Conservation (phyloP, 30 jellyfish, hydroid and myxozoan species). For the Aurelia coerulea region DNA sequence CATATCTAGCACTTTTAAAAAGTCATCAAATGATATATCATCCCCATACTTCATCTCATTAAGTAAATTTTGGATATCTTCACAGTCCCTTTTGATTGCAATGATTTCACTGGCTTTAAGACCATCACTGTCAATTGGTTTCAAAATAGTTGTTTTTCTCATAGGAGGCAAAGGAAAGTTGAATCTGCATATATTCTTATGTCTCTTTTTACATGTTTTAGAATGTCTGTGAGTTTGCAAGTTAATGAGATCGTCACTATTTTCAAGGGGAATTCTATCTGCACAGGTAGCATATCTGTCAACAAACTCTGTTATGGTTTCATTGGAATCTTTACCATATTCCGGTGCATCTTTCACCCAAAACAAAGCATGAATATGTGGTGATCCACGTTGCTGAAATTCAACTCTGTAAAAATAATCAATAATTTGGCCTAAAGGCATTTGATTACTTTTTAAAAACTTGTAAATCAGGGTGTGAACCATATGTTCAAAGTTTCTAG, state of each 20-base stretch:
- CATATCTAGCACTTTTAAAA: constrained; percentile 4
- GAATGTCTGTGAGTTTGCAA: constrained; percentile 62
- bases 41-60: constrained; percentile 27
- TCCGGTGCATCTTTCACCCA: constrained; percentile 35
- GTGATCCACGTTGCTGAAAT: constrained; percentile 48
- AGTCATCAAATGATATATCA: constrained; percentile 16
- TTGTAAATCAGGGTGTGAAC: neutral
- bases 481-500: constrained; percentile 19
- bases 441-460: constrained; percentile 3
- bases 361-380: constrained; percentile 44
- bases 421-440: constrained; percentile 1
- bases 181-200: constrained; percentile 40
- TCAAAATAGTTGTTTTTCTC: constrained; percentile 13
- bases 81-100: neutral
- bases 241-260: neutral
- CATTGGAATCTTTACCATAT: constrained; percentile 7
- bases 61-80: neutral
- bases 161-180: constrained; percentile 50
- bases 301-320: neutral
- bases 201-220: constrained; percentile 49
- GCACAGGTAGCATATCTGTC: constrained; percentile 34
- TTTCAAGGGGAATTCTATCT: neutral
- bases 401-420: constrained; percentile 30
- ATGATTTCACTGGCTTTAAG: too few relatives aligned
- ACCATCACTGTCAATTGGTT: neutral